These are phyloP conservation scores for Apoda limacodes DNA, from an alignment of 2,888 invertebrate species.

Conservation along the genomic window DNA sequence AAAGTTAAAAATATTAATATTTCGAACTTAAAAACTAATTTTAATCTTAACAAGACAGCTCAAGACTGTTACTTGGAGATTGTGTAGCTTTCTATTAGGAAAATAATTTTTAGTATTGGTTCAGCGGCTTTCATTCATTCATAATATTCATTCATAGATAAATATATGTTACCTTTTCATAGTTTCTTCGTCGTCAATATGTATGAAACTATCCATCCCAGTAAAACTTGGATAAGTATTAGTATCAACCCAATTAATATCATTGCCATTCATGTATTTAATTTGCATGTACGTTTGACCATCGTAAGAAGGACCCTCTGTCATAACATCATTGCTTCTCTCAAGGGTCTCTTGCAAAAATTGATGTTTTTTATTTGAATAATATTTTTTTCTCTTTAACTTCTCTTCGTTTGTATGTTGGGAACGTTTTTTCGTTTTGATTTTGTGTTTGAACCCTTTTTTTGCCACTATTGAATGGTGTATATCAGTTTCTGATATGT, in stretches of 20 bases:
- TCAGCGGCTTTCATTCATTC: too few relatives aligned
- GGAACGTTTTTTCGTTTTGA: conserved; percentile 38
- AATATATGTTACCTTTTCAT: conserved; percentile 77
- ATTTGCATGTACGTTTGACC: conserved; percentile 62
- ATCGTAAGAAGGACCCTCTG: conserved; percentile 41
- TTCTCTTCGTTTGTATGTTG: conserved; percentile 30
- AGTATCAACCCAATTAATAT: conserved; percentile 55
- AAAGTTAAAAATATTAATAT: too few relatives aligned
- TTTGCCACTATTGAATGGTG: conserved; percentile 52
- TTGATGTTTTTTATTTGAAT: conserved; percentile 37
- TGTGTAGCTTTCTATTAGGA: too few relatives aligned
- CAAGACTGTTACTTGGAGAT: too few relatives aligned
- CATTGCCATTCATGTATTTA: conserved; percentile 51
- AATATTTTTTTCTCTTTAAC: conserved; percentile 43
- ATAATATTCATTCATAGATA: too few relatives aligned
- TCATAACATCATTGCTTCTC: conserved; percentile 37
- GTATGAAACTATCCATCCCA: conserved; percentile 87
- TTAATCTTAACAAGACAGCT: too few relatives aligned
- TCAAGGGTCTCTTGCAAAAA: conserved; percentile 28
- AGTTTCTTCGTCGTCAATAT: conserved; percentile 88
- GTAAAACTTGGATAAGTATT: conserved; percentile 79
- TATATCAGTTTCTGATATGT: conserved; percentile 36
- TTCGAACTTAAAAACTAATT: too few relatives aligned
- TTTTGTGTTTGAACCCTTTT: conserved; percentile 49
- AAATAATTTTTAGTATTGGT: too few relatives aligned